Base-by-base conservation (phyloP, 2,113 vertebrate species). In the Zapus hudsonius region DNA sequence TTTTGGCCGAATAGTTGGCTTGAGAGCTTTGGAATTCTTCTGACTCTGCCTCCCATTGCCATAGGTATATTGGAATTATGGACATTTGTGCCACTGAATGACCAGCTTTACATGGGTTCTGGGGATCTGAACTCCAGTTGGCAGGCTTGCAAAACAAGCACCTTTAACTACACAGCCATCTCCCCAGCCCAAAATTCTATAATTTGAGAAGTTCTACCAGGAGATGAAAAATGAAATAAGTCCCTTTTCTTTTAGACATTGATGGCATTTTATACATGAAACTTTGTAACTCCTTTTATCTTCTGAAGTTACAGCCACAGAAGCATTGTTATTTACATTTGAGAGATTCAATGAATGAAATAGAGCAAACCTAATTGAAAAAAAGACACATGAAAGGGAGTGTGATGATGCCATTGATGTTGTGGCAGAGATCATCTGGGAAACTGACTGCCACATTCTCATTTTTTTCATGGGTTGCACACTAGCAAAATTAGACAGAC, bases 241-340 rank as follows among this genome's bases (percentile, higher is more conserved):
- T 33, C 42, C 52, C 9, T 31, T 73, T 72, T 75, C 25, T 52
- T 44, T 67, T 81, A 72, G 27, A 67, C 33, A 84, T 29, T 40
- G 59, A 52, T 75, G 42, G 84, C 47, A 47, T 88, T 78, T 80
- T 38, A 87, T 42, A 95, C 81, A 72, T 36, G 40, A 59, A 66
- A 79, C 47, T 67, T 84, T 23, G 75, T 33, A 75, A 40, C 38
- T 80, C 52, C 40, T 83, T 44, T 69, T 44, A 83, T 87, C 29
- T 63, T 64, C 82, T 64, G 83, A 90, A 80, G 4, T 66, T 44
- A 57, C 0, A 63, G 82, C 64, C 63, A 40, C 25, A n/a, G 84
- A 94, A 83, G 79, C 59, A 31, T 88, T 40, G 42, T 67, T 55
- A 66, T 3, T 25, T 40, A 67, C 16, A 27, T 25, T 78, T 42